These are phyloP conservation scores for Plotosus lineatus DNA, from an alignment of 2,113 vertebrate genomes.

Conservation along the genomic window DNA sequence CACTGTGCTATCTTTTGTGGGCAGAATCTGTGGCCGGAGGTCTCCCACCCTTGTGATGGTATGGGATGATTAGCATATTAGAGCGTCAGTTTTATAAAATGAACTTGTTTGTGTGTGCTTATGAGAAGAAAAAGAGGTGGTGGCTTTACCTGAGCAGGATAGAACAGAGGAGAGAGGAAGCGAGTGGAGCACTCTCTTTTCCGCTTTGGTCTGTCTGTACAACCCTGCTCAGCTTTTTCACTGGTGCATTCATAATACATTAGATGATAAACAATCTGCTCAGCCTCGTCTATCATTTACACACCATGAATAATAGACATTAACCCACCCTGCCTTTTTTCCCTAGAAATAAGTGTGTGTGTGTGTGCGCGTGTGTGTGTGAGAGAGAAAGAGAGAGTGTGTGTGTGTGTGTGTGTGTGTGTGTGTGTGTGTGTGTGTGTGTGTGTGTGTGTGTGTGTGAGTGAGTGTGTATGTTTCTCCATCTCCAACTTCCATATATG, in stretches of 20 bases:
- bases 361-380: not conserved
- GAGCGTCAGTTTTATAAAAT: not conserved
- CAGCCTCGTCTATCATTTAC: constrained; percentile 77
- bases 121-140: constrained; percentile 1
- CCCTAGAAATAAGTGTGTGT: constrained; percentile 57
- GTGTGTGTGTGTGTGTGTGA: constrained; percentile 28
- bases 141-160: constrained; percentile 10
- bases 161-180: not conserved
- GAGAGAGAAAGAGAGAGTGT: too few relatives aligned
- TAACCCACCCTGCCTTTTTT: constrained; percentile 55
- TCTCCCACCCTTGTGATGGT: not conserved
- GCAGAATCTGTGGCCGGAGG: constrained; percentile 17
- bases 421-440: not conserved
- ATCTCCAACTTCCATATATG: not conserved
- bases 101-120: not conserved
- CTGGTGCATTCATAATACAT: constrained; percentile 73
- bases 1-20: constrained; percentile 54
- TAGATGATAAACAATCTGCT: constrained; percentile 75
- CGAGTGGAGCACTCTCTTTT: not conserved
- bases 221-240: not conserved
- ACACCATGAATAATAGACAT: constrained; percentile 75
- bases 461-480: constrained; percentile 24
- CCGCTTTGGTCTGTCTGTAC: not conserved
- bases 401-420: not conserved
- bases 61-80: not conserved